Percentiles rank a stretch among this genome's conserved stretches.
These are phyloP conservation scores for Austrolebias charrua DNA, from an alignment of 2,797 vertebrate genomes.

Conservation along the genomic window DNA sequence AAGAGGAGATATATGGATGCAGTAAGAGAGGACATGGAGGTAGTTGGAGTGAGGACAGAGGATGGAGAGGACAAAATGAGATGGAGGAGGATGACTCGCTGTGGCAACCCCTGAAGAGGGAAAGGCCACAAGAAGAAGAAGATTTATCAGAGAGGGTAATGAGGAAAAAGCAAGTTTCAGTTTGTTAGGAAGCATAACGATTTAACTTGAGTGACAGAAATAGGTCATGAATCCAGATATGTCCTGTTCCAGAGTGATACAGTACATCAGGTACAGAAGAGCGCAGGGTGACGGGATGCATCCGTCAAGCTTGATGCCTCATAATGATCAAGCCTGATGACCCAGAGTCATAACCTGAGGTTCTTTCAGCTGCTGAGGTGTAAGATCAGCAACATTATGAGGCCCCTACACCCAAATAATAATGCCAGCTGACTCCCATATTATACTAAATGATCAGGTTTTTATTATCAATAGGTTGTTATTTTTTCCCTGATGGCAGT, in stretches of 20 bases:
- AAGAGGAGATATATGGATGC: too few relatives aligned
- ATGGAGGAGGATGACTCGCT: too few relatives aligned
- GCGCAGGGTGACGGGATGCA: background rate
- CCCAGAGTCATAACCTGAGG: background rate
- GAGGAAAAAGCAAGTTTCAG: background rate
- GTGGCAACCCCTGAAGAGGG: too few relatives aligned
- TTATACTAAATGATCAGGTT: background rate
- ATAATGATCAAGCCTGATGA: background rate
- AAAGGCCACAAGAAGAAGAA: too few relatives aligned
- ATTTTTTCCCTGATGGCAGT: background rate
- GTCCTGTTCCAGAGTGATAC: background rate
- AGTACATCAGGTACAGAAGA: background rate
- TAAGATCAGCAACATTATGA: background rate
- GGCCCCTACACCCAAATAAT: too few relatives aligned
- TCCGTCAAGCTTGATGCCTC: background rate
- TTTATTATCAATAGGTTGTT: background rate
- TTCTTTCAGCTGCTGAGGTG: background rate
- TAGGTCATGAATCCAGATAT: background rate
- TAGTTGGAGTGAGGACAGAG: too few relatives aligned
- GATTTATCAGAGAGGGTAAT: background rate
- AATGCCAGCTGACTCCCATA: background rate
- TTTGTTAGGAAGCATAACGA: background rate
- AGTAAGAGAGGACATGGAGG: too few relatives aligned
- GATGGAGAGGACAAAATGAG: too few relatives aligned
- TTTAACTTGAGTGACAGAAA: background rate